These are phyloP conservation scores for Diabrotica balteata DNA, from an alignment of 2,888 invertebrate genomes.

Conservation along the genomic window DNA sequence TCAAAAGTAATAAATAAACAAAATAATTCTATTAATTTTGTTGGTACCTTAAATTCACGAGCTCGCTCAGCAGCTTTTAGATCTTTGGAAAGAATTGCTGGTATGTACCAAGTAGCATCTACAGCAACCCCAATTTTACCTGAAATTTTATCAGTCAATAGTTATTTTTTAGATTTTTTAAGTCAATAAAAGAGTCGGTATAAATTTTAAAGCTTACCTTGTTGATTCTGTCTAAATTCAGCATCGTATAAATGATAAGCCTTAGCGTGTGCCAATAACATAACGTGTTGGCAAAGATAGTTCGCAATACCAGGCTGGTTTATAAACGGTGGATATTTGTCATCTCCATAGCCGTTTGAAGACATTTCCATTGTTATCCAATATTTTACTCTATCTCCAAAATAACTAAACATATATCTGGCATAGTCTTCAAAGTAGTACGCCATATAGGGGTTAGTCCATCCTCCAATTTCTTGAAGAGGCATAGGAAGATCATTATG, in stretches of 20 bases:
- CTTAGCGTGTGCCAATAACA: conserved; percentile 73
- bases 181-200: too few relatives aligned
- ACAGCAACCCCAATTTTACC: conserved; percentile 61
- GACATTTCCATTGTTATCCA: conserved; percentile 78
- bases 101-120: conserved; percentile 70
- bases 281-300: conserved; percentile 70
- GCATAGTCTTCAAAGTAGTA: conserved; percentile 69
- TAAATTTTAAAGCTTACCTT: conserved; percentile 55
- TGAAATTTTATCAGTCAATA: conserved; percentile 14
- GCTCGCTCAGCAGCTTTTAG: conserved; percentile 69
- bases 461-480: conserved; percentile 68
- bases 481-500: conserved; percentile 57
- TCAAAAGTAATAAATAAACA: neutral
- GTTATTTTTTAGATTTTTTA: neutral
- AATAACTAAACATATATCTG: conserved; percentile 64
- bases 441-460: conserved; percentile 68
- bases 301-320: conserved; percentile 67
- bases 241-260: conserved; percentile 70
- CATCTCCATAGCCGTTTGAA: conserved; percentile 63
- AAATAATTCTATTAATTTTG: neutral
- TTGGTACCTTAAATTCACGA: conserved; percentile 63
- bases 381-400: conserved; percentile 66
- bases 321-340: conserved; percentile 64
- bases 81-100: conserved; percentile 63
- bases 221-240: conserved; percentile 64